Evolutionary conservation across 2,113 vertebrate species (phyloP), one percentile per base, ranked within the genome.

Genomic region (Grammomys dolichurus): DNA sequence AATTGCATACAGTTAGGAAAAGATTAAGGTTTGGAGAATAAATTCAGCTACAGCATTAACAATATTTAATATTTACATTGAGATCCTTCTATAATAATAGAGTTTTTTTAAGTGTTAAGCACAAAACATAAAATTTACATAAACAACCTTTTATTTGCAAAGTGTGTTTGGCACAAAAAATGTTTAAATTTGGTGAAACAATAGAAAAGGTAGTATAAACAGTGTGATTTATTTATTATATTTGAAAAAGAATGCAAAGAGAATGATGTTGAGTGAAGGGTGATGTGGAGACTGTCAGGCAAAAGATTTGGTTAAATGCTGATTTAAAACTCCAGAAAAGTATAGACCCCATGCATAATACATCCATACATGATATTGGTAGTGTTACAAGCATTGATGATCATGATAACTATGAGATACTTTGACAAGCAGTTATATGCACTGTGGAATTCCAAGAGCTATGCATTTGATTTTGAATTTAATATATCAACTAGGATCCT

Each of bases 1-100:
- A 91, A 40, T 63, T 97, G 19, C 63, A 43, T 80, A 24, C 72
- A 82, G 46, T 89, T 86, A 87, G 54, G 84, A 89, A 91, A 93
- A 91, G 14, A 94, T 69, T 91, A 48, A 67, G 51, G 4, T 87
- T 69, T 43, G 33, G 8, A 75, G 22, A n/a, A 20, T 28, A 90
- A 90, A 87, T 87, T 95, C 54, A 94, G 22, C 63, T 60, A 13
- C 72, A 28, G 33, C n/a, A 73, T 91, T 93, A 76, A 82, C 91
- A 43, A 75, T 94, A 77, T 48, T 86, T 1, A 60, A 6, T 96
- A 84, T 89, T 76, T 93, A 36, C 46, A 46, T 70, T 91, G 63
- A 96, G 13, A 19, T 73, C 54, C 5, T 87, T 56, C 4, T 36
- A 76, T 77, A 89, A 91, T n/a, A 46, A 0, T 76, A 22, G n/a